Percentiles rank a stretch among this genome's conserved stretches.
phyloP scores from a whole-genome alignment of 2,888 invertebrate genomes.

The Caenorhabditis japonica region DNA sequence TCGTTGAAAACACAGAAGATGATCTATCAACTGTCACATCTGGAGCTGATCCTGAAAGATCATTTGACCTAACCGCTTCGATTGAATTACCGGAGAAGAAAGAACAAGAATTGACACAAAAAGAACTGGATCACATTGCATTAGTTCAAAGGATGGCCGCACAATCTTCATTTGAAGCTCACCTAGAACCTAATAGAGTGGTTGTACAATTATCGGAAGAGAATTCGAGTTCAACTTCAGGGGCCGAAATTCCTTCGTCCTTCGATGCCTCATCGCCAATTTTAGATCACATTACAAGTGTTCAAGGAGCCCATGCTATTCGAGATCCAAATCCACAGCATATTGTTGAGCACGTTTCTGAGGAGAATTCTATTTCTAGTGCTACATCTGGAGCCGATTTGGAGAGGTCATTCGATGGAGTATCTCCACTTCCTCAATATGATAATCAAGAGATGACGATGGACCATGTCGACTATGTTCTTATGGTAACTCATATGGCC shows the following conservation, averaged over 20 bases:
- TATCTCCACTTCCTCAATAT: conserved; percentile 18
- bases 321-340: conserved; percentile 1
- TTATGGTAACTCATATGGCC: conserved; percentile 31
- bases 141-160: conserved; percentile 16
- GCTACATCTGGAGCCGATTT: conserved; percentile 54
- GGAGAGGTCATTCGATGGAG: conserved; percentile 36
- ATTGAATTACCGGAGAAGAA: neutral
- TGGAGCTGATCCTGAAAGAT: conserved; percentile 10
- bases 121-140: conserved; percentile 40
- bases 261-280: conserved; percentile 22
- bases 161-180: conserved; percentile 18
- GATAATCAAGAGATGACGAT: conserved; percentile 3
- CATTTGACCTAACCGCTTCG: conserved; percentile 4
- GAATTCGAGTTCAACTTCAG: conserved; percentile 50
- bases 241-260: conserved; percentile 37
- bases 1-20: conserved; percentile 6
- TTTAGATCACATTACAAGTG: conserved; percentile 23
- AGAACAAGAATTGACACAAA: conserved; percentile 23
- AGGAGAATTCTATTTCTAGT: conserved; percentile 39
- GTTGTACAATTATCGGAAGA: conserved; percentile 22
- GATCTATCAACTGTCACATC: conserved; percentile 16
- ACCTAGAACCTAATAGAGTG: neutral
- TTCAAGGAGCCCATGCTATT: conserved; percentile 2
- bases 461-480: conserved; percentile 15
- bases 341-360: conserved; percentile 18